Evolutionary conservation across 1,140 invertebrate species (phyloP), one percentile per base, ranked within the genome.

Genomic region (Drosophila pruinosa): DNA sequence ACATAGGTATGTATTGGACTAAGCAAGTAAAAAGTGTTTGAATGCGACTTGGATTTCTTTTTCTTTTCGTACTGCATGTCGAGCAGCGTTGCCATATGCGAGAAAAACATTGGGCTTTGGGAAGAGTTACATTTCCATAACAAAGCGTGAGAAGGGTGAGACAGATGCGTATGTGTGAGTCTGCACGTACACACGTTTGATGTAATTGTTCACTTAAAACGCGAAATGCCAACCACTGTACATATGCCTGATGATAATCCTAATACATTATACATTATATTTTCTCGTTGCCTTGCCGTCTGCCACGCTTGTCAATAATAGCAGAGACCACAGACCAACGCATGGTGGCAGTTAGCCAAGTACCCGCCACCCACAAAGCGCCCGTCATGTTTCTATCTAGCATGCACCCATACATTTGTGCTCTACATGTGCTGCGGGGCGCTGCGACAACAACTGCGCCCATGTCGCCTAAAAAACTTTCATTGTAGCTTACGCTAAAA

Each of bases 11-110:
- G 15, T 56, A 22, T n/a, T n/a, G n/a, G n/a, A n/a, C n/a, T n/a
- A n/a, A n/a, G n/a, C n/a, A n/a, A n/a, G 36, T 56, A 73, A 68
- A 36, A 43, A 22, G 22, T 54, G 43, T 69, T 56, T 41, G 12
- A 43, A 26, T 69, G 63, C n/a, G 41, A 22, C 17, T 53, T 68
- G 50, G 64, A 39, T 78, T 71, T 78, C 36, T 71, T 28, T 43
- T 41, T 12, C 26, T 28, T 26, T 14, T 24, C 28, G 4, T 24
- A 54, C 28, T 69, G 39, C 28, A 67, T 15, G 38, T 28, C 17
- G 10, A 38, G 61, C 39, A 26, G 82, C 71, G 72, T 88, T 88
- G 82, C 81, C 81, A 86, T 57, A 78, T 61, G 52, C 43, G 36
- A 81, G 48, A 78, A 79, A 79, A 67, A 34, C 24, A 50, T 69